Evolutionary conservation across 92 coral and sea anemone species (phyloP), one percentile per base, ranked within the genome.

Genomic region (Muricea muricata): DNA sequence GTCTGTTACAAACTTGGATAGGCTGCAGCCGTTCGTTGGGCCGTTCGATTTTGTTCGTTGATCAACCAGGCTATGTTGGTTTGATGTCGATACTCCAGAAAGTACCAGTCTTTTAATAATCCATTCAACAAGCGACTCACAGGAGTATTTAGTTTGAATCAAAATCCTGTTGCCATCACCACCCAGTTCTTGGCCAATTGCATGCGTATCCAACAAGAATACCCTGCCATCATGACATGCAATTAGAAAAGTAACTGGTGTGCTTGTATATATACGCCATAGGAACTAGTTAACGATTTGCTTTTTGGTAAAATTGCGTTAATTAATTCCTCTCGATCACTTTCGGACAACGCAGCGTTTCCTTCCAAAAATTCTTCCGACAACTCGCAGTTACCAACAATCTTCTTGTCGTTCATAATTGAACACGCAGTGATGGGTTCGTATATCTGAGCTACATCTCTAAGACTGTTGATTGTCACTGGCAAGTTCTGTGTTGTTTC

Each of bases 301-400:
- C n/a, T 55, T 55, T 23, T 55, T 13, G 65, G 23, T 55, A 23
- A 55, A 13, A 55, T 13, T 55, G 65, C 65, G n/a, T 21, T n/a
- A 55, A 55, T 55, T n/a, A 55, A 55, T 55, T 55, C 65, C 23
- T 55, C 65, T 13, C 65, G 20, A 55, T 23, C 65, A n/a, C 18
- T 55, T 55, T 55, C 65, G 65, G 65, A 55, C 65, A 55, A 9
- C 23, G 65, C 65, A 6, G 65, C 65, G n/a, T 55, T 55, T 55
- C 65, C 65, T 55, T 55, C n/a, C 65, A 55, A 55, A 55, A 55
- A 55, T 55, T 55, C 65, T 21, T 55, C 25, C 25, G 65, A 55
- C 65, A 55, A 55, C 15, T 55, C 65, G 65, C 65, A 55, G 65
- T 55, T 55, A 55, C 65, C 65, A 55, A 55, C 65, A 13, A 55